These are phyloP conservation scores for Lamellibrachia columna DNA, from an alignment of 2,888 invertebrate species.

Conservation along the genomic window DNA sequence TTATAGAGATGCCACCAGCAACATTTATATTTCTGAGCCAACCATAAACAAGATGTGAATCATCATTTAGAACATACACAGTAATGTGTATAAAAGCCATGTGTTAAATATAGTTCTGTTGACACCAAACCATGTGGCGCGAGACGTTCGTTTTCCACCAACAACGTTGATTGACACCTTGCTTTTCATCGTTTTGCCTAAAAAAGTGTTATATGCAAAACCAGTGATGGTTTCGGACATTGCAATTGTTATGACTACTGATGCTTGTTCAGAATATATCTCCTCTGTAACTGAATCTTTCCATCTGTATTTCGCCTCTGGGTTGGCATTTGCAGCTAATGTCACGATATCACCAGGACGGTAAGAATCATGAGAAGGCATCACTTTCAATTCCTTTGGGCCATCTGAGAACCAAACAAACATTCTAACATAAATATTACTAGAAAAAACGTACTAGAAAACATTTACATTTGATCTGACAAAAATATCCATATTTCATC, in stretches of 20 bases:
- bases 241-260: not conserved
- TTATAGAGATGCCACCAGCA: not conserved
- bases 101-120: not conserved
- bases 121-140: not conserved
- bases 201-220: not conserved
- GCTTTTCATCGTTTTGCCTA: not conserved
- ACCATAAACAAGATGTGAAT: not conserved
- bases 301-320: not conserved
- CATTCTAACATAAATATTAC: not conserved
- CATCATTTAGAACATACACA: slow-evolving; percentile 5
- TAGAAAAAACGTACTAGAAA: too few species aligned
- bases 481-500: too few species aligned
- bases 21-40: not conserved
- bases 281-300: not conserved
- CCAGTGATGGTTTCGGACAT: not conserved
- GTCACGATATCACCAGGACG: not conserved
- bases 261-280: not conserved
- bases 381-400: not conserved
- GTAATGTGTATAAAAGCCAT: not conserved
- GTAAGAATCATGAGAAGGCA: not conserved
- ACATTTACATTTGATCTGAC: not conserved
- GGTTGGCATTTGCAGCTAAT: not conserved
- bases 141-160: not conserved
- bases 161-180: not conserved
- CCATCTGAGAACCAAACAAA: not conserved